phyloP scores from a whole-genome alignment of 2,888 invertebrate species.

The Ormyrus pomaceus region DNA sequence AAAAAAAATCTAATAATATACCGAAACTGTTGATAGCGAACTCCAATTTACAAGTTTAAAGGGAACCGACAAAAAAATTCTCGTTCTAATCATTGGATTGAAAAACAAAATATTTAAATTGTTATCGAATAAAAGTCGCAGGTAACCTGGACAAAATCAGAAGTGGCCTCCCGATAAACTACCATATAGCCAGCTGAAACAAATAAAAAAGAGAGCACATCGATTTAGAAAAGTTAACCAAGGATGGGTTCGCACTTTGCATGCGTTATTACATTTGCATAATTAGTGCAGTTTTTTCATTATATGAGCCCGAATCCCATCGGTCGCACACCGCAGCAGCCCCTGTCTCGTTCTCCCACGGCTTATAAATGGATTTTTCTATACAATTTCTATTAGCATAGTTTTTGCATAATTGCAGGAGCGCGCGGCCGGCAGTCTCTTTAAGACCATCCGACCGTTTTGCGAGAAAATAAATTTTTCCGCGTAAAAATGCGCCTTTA shows the following conservation, averaged over 20 bases:
- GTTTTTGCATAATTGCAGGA: conserved; percentile 71
- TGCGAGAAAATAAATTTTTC: conserved; percentile 67
- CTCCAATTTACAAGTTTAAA: too few species aligned
- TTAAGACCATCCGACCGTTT: conserved; percentile 65
- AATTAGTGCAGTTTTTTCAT: conserved; percentile 69
- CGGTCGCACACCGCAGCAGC: conserved; percentile 24
- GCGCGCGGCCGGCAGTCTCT: conserved; percentile 43
- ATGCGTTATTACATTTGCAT: conserved; percentile 69
- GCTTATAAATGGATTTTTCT: conserved; percentile 70
- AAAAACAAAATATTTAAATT: neutral
- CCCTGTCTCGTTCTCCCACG: conserved; percentile 17
- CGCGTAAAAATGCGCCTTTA: conserved; percentile 7
- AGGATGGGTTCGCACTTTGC: conserved; percentile 58
- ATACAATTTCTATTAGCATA: conserved; percentile 74
- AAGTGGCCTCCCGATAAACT: neutral
- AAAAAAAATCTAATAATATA: too few species aligned
- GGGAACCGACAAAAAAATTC: too few species aligned
- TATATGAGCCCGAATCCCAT: conserved; percentile 50
- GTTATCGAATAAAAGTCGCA: neutral
- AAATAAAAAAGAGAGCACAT: conserved; percentile 57
- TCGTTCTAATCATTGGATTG: too few species aligned
- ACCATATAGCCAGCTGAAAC: conserved; percentile 3
- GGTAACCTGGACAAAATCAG: neutral
- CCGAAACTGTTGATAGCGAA: too few species aligned
- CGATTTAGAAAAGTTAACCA: conserved; percentile 63